These are phyloP conservation scores for Meleagris gallopavo DNA, from an alignment of 2,113 vertebrate genomes.

Conservation along the genomic window DNA sequence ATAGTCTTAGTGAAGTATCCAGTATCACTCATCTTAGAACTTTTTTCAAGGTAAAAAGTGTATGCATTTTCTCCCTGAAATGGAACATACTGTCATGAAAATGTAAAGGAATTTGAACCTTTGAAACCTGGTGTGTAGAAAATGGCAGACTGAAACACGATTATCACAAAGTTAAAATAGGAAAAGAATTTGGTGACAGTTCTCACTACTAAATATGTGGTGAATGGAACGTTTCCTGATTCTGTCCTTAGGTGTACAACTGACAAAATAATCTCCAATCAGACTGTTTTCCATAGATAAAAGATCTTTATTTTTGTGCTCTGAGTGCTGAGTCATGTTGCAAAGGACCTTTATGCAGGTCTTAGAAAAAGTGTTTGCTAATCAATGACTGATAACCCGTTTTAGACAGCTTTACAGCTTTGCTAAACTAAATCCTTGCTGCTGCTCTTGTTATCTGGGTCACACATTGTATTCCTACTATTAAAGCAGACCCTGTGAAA, in stretches of 20 bases:
- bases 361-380: constrained; percentile 2
- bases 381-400: constrained; percentile 29
- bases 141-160: background rate
- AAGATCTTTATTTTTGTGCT: background rate
- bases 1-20: background rate
- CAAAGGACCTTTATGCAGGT: background rate
- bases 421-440: constrained; percentile 35
- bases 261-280: background rate
- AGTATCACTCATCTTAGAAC: background rate
- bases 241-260: background rate
- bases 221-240: background rate
- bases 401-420: constrained; percentile 62
- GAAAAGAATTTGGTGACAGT: background rate
- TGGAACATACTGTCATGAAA: background rate
- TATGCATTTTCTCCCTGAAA: background rate
- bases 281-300: background rate
- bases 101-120: background rate
- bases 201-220: background rate
- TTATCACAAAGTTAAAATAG: background rate
- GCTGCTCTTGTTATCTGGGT: constrained; percentile 38
- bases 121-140: background rate
- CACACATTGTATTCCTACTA: background rate
- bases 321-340: constrained; percentile 54
- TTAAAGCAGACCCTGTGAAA: constrained; percentile 10
- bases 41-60: background rate